Conservation (phyloP, 2,888 invertebrate genomes). For the Merodon equestris region DNA sequence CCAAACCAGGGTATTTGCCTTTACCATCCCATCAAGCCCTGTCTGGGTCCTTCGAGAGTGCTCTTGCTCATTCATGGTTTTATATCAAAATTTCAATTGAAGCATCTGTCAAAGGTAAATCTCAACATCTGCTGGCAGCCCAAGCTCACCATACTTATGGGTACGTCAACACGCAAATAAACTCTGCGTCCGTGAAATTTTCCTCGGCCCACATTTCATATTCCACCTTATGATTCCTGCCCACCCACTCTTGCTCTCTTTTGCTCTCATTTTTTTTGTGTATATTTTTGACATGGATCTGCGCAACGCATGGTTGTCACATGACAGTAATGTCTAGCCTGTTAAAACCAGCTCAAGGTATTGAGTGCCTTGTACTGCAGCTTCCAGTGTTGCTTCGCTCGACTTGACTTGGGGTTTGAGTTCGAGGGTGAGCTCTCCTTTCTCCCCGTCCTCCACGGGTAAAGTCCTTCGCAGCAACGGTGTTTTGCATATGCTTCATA, state of each 20-base stretch:
- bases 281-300: conserved; percentile 33
- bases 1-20: conserved; percentile 5
- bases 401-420: conserved; percentile 7
- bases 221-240: not conserved
- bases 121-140: conserved; percentile 26
- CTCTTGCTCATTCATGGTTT: conserved; percentile 43
- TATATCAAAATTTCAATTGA: conserved; percentile 46
- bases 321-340: conserved; percentile 37
- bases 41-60: conserved; percentile 25
- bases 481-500: conserved; percentile 1
- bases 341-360: conserved; percentile 7
- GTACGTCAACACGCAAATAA: conserved; percentile 17
- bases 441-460: conserved; percentile 7
- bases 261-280: not conserved
- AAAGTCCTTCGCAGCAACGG: not conserved
- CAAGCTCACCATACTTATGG: not conserved
- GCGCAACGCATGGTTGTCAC: conserved; percentile 35
- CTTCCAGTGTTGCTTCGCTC: conserved; percentile 25
- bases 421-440: conserved; percentile 6
- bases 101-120: conserved; percentile 61
- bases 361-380: not conserved
- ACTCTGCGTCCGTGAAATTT: conserved; percentile 23
- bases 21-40: not conserved
- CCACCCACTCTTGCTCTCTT: too few species aligned
- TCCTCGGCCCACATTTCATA: not conserved